These are phyloP conservation scores for Takifugu flavidus DNA, from an alignment of 2,113 vertebrate species.

Conservation along the genomic window DNA sequence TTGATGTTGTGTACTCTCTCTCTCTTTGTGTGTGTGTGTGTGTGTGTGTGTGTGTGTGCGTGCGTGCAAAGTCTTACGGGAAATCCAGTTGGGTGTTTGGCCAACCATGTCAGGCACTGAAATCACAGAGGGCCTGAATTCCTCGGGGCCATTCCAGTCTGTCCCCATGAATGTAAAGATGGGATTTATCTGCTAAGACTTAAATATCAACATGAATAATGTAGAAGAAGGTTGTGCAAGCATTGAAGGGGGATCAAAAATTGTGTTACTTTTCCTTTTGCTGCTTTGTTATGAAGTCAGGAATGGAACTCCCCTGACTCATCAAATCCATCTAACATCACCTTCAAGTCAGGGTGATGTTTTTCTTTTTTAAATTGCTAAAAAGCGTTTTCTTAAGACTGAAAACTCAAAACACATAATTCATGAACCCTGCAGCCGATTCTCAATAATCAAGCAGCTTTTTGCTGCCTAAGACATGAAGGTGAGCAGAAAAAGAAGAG, in stretches of 20 bases:
- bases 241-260: conserved; percentile 30
- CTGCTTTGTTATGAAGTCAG: conserved; percentile 32
- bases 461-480: conserved; percentile 1
- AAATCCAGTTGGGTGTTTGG: conserved; percentile 56
- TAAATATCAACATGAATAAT: conserved; percentile 58
- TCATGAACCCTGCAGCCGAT: conserved; percentile 17
- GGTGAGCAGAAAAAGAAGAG: conserved; percentile 11
- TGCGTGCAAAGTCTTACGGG: conserved; percentile 46
- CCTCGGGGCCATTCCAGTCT: conserved; percentile 30
- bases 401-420: conserved; percentile 34
- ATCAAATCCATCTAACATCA: conserved; percentile 24
- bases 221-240: conserved; percentile 35
- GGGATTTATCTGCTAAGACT: conserved; percentile 42
- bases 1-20: neutral
- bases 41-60: conserved; percentile 13
- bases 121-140: conserved; percentile 50
- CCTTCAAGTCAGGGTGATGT: conserved; percentile 19
- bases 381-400: conserved; percentile 1
- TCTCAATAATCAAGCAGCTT: conserved; percentile 19
- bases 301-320: conserved; percentile 21
- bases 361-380: conserved; percentile 23
- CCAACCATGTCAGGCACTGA: conserved; percentile 63
- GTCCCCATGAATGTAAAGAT: conserved; percentile 59
- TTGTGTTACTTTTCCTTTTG: conserved; percentile 13
- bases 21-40: conserved; percentile 33